Base-by-base conservation (phyloP, 2,888 invertebrate genomes). In the Tricholauxania praeusta region DNA sequence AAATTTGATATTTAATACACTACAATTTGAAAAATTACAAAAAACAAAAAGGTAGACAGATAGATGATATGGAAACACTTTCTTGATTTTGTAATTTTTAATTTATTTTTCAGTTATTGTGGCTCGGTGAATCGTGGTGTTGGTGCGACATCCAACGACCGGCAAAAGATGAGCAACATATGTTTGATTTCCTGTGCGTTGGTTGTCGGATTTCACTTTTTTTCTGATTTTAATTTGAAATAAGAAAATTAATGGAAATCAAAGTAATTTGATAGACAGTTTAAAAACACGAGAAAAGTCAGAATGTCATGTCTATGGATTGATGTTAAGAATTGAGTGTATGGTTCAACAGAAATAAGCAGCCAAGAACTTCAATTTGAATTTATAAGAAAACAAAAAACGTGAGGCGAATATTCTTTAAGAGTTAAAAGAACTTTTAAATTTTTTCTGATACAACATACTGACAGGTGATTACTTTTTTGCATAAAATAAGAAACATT, bases 211-310 rank as follows among this genome's bases (percentile, higher is more conserved):
- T 53, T 39, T 39, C 39, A 39, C 10, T 39, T 39, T 39, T 57
- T 57, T 57, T 12, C 28, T 57, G 22, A 19, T 57, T 57, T 28
- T 28, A 17, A 70, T 28, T 51, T 62, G 22, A 57, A 68, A 68
- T 52, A 32, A 51, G 39, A 64, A 62, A 52, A 57, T 70, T 70
- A 70, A 70, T 70, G 69, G 69, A 70, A 70, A 70, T 70, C 69
- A 60, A 70, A 70, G 62, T 62, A 62, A 70, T 70, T 62, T 70
- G 62, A 59, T 69, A 59, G 59, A 69, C 68, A 69, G 59, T 49
- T 49, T 51, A 57, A 69, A 69, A 68, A 70, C 49, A 59, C 12
- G 7, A 14, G 5, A 62, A 47, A 32, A 48, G 15, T 12, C n/a
- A 57, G 57, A 19, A 39, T 39, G 39, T 39, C 39, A 39, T 39